A percentile compares a stretch with the other conserved stretches of the same genome.
Evolutionary conservation across 2,888 invertebrate species (phyloP).

Genomic region (Acrobasis repandana): DNA sequence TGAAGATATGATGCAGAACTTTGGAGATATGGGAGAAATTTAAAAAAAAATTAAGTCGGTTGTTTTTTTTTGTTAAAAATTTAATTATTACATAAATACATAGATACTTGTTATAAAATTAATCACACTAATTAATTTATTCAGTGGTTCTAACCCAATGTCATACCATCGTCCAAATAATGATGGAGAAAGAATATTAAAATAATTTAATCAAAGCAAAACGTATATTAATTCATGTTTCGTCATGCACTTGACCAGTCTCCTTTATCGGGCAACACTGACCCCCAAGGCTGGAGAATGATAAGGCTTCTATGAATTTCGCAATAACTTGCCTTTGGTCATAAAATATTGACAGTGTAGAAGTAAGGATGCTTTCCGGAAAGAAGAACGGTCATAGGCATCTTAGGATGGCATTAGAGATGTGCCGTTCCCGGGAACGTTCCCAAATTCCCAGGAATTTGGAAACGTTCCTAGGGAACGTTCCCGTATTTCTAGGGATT

Average conservation of each 20-base stretch:
- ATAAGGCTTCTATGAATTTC: constrained; percentile 16
- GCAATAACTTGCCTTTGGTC: constrained; percentile 2
- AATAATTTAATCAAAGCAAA: constrained; percentile 3
- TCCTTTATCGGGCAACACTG: constrained; percentile 11
- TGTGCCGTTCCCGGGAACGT: too few species aligned
- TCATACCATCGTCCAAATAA: not conserved
- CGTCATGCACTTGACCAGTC: constrained; percentile 16
- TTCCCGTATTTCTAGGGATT: too few species aligned
- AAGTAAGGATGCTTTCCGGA: not conserved
- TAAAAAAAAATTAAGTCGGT: too few species aligned
- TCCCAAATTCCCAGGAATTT: too few species aligned
- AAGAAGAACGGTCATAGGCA: not conserved
- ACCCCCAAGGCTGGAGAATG: constrained; percentile 13
- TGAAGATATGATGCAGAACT: too few species aligned
- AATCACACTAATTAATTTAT: too few species aligned
- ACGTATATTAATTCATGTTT: constrained; percentile 13
- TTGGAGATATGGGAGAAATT: too few species aligned
- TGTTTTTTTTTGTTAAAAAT: too few species aligned
- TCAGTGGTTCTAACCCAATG: not conserved
- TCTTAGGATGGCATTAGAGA: not conserved
- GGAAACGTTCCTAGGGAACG: too few species aligned
- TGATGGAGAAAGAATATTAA: constrained; percentile 3
- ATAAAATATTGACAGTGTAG: not conserved
- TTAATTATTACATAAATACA: too few species aligned
- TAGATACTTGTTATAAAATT: too few species aligned